phyloP scores from a whole-genome alignment of 2,113 vertebrate genomes.

The Mesoclemmys tuberculata region DNA sequence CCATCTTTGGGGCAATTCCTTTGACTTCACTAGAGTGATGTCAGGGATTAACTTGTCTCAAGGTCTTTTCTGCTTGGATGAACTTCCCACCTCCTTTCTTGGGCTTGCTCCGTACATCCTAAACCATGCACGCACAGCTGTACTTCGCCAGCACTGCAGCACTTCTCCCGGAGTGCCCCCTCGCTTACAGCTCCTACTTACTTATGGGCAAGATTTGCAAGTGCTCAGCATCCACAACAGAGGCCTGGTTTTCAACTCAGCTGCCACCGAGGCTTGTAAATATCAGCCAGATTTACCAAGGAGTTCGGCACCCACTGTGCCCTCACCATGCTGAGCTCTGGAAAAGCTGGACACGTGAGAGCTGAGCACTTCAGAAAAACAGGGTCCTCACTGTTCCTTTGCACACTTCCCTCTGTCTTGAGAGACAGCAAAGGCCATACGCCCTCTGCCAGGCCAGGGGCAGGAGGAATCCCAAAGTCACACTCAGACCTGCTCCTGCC shows the following conservation, averaged over 20 bases:
- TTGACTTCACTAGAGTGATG: accelerated
- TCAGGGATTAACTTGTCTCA: accelerated
- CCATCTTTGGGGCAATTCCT: neutral
- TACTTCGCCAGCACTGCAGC: too few species aligned
- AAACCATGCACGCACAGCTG: accelerated
- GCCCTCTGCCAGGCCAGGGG: neutral
- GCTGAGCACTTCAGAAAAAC: neutral
- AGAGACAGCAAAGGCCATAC: neutral
- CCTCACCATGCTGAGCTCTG: neutral
- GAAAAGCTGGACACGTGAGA: neutral
- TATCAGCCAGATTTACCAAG: neutral
- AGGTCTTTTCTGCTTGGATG: accelerated
- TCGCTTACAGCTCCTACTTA: neutral
- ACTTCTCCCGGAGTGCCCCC: too few species aligned
- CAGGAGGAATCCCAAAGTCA: neutral
- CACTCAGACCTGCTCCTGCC: neutral
- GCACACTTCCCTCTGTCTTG: neutral
- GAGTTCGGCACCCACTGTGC: neutral
- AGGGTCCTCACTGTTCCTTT: neutral
- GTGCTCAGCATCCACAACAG: neutral
- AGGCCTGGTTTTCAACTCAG: neutral
- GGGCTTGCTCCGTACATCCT: accelerated
- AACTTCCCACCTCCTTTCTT: neutral
- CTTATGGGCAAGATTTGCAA: neutral
- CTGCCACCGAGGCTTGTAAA: neutral